Conservation (phyloP, 2,113 vertebrate genomes). For the Tragelaphus scriptus region DNA sequence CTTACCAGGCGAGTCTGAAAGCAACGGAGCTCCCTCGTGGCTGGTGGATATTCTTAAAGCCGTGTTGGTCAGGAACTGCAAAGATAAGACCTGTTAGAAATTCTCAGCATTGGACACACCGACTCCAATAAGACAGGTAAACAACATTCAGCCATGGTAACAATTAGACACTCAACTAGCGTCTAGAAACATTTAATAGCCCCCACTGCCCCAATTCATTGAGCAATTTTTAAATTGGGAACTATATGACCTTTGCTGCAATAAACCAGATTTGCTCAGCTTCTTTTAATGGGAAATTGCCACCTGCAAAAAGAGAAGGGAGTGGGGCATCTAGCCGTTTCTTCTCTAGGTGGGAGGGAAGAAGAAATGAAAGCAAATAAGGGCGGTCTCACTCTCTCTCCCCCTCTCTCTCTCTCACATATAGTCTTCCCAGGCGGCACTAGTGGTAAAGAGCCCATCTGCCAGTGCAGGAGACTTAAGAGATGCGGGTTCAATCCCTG, state of each 20-base stretch:
- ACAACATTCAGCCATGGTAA: constrained; percentile 23
- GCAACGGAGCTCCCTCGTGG: constrained; percentile 42
- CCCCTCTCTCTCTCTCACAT: not conserved
- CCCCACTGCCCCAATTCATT: constrained; percentile 17
- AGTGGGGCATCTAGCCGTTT: constrained; percentile 28
- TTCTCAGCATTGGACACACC: constrained; percentile 25
- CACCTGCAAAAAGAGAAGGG: not conserved
- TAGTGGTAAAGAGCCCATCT: not conserved
- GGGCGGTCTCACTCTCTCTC: fast-evolving
- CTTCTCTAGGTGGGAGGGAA: constrained; percentile 52
- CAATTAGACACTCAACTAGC: not conserved
- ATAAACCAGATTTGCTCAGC: not conserved
- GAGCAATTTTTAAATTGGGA: not conserved
- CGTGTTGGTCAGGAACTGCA: constrained; percentile 72
- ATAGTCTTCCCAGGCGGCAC: not conserved
- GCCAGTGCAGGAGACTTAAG: not conserved
- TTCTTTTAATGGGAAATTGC: not conserved
- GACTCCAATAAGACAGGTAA: constrained; percentile 37
- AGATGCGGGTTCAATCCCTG: not conserved
- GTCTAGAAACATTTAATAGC: constrained; percentile 22
- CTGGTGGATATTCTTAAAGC: constrained; percentile 72
- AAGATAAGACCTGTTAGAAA: constrained; percentile 79
- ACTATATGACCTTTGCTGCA: not conserved
- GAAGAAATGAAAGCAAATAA: constrained; percentile 48
- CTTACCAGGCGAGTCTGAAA: constrained; percentile 79